phyloP scores from a whole-genome alignment of 2,113 vertebrate species.

The Myiopsitta monachus region DNA sequence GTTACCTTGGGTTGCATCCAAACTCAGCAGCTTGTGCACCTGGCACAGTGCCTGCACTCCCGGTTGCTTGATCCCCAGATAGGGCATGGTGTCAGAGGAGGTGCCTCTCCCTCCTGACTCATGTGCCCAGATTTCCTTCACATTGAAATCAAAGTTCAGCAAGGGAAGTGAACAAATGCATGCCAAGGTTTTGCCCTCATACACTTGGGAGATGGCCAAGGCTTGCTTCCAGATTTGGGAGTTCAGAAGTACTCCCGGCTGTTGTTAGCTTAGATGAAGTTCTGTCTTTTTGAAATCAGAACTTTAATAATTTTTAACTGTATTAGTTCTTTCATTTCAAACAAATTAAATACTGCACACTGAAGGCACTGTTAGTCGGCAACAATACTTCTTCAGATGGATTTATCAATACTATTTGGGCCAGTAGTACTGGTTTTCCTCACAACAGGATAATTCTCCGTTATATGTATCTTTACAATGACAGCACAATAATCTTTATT shows the following conservation, averaged over 20 bases:
- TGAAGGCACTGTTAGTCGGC: background rate
- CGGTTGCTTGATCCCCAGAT: slow-evolving; percentile 1
- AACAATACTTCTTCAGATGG: background rate
- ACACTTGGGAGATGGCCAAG: slow-evolving; percentile 4
- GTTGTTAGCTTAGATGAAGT: background rate
- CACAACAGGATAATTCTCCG: background rate
- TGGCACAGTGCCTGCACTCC: background rate
- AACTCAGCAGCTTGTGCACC: slow-evolving; percentile 29
- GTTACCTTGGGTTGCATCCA: slow-evolving; percentile 60
- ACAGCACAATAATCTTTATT: background rate
- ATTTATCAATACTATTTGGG: background rate
- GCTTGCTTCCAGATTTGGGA: background rate
- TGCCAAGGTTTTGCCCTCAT: slow-evolving; percentile 51
- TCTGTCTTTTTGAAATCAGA: background rate
- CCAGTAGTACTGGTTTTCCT: background rate
- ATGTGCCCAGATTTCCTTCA: slow-evolving; percentile 19
- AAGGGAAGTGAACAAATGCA: background rate
- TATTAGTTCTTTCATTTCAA: background rate
- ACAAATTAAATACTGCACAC: background rate
- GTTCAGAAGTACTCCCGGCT: background rate
- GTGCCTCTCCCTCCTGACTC: slow-evolving; percentile 32
- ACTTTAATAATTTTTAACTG: background rate
- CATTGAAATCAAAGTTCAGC: background rate
- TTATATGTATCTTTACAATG: background rate
- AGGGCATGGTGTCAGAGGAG: slow-evolving; percentile 4